Conservation (phyloP, 2,113 vertebrate genomes). For the Cheirogaleus medius region DNA sequence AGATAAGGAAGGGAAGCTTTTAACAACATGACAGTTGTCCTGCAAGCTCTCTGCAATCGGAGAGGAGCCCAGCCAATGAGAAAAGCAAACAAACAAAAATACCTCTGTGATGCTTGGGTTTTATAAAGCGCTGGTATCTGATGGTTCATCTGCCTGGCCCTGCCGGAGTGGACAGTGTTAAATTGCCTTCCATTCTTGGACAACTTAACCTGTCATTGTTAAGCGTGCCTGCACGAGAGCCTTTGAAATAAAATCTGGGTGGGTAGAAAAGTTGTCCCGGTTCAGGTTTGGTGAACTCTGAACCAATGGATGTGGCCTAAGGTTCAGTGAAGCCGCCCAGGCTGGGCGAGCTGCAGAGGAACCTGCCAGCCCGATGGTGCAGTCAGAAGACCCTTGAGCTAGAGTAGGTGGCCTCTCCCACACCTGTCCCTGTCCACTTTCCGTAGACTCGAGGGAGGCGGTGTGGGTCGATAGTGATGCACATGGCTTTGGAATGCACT, state of each 20-base stretch:
- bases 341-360: not conserved
- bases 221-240: not conserved
- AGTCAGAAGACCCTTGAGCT: not conserved
- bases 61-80: conserved; percentile 77
- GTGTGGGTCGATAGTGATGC: fast-evolving
- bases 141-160: not conserved
- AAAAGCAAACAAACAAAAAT: conserved; percentile 82
- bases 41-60: conserved; percentile 72
- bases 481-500: fast-evolving
- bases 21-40: conserved; percentile 76
- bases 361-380: fast-evolving
- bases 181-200: conserved; percentile 46
- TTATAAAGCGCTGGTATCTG: conserved; percentile 68
- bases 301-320: not conserved
- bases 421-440: not conserved
- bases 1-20: conserved; percentile 82
- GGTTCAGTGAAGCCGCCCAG: too few species aligned
- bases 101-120: conserved; percentile 57
- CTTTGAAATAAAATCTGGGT: conserved; percentile 37
- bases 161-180: not conserved
- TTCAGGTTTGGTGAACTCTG: not conserved
- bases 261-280: not conserved
- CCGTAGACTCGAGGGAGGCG: not conserved
- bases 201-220: conserved; percentile 8
- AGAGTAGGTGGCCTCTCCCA: not conserved